Evolutionary conservation across 92 coral and sea anemone genomes (phyloP).

Genomic region (Heliopora coerulea): DNA sequence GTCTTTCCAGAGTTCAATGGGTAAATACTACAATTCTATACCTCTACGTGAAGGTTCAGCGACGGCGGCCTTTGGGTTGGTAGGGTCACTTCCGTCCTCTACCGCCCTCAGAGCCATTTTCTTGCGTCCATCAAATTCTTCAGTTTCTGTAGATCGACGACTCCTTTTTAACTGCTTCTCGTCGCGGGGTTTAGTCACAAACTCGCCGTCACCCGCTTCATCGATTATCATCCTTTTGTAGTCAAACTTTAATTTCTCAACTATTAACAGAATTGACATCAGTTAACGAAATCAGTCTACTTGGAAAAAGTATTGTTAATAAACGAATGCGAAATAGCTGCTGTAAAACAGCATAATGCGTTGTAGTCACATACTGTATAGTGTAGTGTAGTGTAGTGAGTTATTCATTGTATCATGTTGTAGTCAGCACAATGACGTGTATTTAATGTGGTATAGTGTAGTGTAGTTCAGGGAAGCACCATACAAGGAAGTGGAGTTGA

Average conservation of each 20-base stretch:
- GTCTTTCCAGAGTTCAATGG: too few species aligned
- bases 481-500: slow-evolving; percentile 11
- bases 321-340: too few species aligned
- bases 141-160: slow-evolving; percentile 65
- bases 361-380: too few species aligned
- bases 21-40: background rate
- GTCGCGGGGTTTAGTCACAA: slow-evolving; percentile 57
- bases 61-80: slow-evolving; percentile 24
- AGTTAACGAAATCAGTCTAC: too few species aligned
- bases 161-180: slow-evolving; percentile 51
- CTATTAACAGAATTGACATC: slow-evolving; percentile 1
- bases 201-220: slow-evolving; percentile 97
- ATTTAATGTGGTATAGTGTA: slow-evolving; percentile 9
- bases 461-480: slow-evolving; percentile 12
- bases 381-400: too few species aligned
- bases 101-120: slow-evolving; percentile 71
- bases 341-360: too few species aligned
- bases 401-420: too few species aligned
- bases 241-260: slow-evolving; percentile 74
- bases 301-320: too few species aligned
- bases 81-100: slow-evolving; percentile 24
- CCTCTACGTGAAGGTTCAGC: slow-evolving; percentile 44
- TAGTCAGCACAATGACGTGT: too few species aligned
- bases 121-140: slow-evolving; percentile 71
- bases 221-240: slow-evolving; percentile 95